Evolutionary conservation across 2,888 invertebrate species (phyloP).

Genomic region (Tanytarsus gracilentus): DNA sequence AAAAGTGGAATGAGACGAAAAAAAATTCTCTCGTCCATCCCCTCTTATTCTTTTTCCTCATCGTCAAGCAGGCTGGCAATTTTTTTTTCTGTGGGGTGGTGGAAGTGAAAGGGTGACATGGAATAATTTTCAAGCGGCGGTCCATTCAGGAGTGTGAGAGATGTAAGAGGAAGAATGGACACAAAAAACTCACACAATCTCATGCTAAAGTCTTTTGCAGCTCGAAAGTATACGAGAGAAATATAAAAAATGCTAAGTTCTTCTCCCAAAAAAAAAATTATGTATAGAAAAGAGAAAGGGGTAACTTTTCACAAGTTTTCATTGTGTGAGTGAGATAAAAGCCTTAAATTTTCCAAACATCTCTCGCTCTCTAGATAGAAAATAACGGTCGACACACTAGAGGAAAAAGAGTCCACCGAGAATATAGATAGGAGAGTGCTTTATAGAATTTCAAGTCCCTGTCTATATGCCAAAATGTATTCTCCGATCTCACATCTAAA

Average conservation of each 20-base stretch:
- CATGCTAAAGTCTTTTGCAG: neutral
- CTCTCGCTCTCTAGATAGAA: neutral
- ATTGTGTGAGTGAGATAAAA: constrained; percentile 24
- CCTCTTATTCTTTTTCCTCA: no score
- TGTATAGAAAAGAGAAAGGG: constrained; percentile 24
- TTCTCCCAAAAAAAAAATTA: neutral
- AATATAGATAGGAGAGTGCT: neutral
- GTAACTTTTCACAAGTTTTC: neutral
- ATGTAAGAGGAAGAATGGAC: neutral
- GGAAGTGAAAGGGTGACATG: constrained; percentile 25
- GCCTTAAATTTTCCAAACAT: constrained; percentile 16
- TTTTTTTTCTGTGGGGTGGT: neutral
- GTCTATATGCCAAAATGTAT: neutral
- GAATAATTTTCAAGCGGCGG: constrained; percentile 21
- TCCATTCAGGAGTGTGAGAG: constrained; percentile 11
- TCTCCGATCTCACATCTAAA: neutral
- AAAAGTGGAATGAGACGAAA: no score
- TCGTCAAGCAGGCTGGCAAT: constrained; percentile 12
- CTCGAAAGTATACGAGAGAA: neutral
- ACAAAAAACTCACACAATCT: neutral
- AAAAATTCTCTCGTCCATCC: no score
- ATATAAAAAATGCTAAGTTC: neutral
- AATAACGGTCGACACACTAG: neutral
- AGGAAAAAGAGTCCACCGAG: neutral
- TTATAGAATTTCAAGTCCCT: neutral